Evolutionary conservation across 2,888 invertebrate genomes (phyloP), one percentile per base, ranked within the genome.

Genomic region (Cinara cedri): DNA sequence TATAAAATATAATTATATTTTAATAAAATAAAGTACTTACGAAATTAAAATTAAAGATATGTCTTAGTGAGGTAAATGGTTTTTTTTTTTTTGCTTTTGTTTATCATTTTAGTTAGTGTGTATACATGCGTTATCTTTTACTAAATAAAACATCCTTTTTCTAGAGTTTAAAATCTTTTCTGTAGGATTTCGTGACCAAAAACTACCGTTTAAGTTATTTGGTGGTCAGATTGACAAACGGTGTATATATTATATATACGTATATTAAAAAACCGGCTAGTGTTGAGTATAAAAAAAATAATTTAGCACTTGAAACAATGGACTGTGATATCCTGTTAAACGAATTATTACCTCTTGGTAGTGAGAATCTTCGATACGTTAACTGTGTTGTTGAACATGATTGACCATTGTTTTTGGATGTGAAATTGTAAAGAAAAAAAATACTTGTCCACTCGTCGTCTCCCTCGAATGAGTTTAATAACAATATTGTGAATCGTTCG

Each of bases 331-430:
- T 62, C 51, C 51, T 51, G 46, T 62, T 34, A 49, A 62, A 72
- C 49, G 72, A 72, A 49, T 62, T 19, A 62, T 49, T 60, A 62
- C 60, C 8, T 49, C 6, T 19, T 14, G n/a, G n/a, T 34, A n/a
- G 21, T 70, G 42, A 49, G 49, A 62, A 34, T 51, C 16, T 62
- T 72, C 21, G 62, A 62, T 51, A 21, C 62, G 51, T 63, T 14
- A 70, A 74, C 21, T 16, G 51, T 8, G 46, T 2, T 26, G 60
- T 2, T 42, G 60, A 49, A 78, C 60, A 19, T 57, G 68, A 78
- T 78, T 51, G 60, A 51, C 68, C 78, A 78, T 78, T 78, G 78
- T 78, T 57, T 78, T 70, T 68, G 26, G 19, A 24, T 6, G 57
- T 46, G 60, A 26, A 51, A 78, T 13, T 0, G n/a, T 3, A 46